These are phyloP conservation scores for Crocallis elinguaria DNA, from an alignment of 2,888 invertebrate species.

Conservation along the genomic window DNA sequence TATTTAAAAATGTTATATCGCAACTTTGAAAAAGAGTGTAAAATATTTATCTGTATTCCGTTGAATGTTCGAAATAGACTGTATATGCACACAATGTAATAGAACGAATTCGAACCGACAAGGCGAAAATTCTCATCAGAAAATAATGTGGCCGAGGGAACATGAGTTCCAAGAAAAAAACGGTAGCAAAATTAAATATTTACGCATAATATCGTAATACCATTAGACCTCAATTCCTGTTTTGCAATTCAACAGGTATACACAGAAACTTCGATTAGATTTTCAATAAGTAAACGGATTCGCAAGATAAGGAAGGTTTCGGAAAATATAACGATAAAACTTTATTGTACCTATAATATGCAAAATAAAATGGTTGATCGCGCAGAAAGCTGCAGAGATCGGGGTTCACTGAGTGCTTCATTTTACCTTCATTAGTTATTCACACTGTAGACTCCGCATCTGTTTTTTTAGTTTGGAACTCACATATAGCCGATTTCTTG, in stretches of 20 bases:
- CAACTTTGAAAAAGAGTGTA: slow-evolving; percentile 10
- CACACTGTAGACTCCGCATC: slow-evolving; percentile 39
- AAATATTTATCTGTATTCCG: background rate
- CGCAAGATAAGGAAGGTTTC: slow-evolving; percentile 47
- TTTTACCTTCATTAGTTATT: slow-evolving; percentile 61
- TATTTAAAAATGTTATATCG: slow-evolving; percentile 30
- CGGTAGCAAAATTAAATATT: slow-evolving; percentile 40
- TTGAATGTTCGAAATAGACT: too few relatives aligned
- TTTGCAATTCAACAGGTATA: slow-evolving; percentile 43
- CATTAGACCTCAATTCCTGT: slow-evolving; percentile 42
- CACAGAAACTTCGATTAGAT: slow-evolving; percentile 43
- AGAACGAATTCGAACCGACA: too few relatives aligned
- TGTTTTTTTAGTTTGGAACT: slow-evolving; percentile 43
- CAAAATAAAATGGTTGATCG: slow-evolving; percentile 60
- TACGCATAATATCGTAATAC: slow-evolving; percentile 41
- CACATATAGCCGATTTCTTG: slow-evolving; percentile 51
- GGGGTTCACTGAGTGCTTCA: slow-evolving; percentile 49
- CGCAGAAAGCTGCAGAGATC: slow-evolving; percentile 45
- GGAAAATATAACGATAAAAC: slow-evolving; percentile 53
- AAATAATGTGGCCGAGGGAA: slow-evolving; percentile 15
- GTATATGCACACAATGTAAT: too few relatives aligned
- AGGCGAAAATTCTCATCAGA: slow-evolving; percentile 13
- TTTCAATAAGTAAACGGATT: slow-evolving; percentile 52
- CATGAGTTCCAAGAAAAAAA: slow-evolving; percentile 27
- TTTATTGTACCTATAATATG: slow-evolving; percentile 57